These are phyloP conservation scores for Holotrichia oblita DNA, from an alignment of 1,140 invertebrate species.

Conservation along the genomic window DNA sequence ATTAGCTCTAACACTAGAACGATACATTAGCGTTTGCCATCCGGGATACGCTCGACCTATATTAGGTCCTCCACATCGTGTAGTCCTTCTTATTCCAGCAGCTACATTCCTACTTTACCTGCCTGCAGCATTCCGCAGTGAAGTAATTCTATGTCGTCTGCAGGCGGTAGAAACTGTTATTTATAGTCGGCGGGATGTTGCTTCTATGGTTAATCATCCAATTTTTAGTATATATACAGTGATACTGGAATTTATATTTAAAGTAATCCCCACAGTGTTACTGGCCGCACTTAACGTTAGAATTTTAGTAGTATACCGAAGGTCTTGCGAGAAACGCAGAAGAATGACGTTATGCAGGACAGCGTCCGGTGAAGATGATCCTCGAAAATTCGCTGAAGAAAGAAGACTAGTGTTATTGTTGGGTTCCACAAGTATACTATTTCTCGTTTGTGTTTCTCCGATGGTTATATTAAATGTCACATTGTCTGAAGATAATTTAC, in stretches of 20 bases:
- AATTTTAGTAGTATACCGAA: constrained; percentile 75
- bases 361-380: constrained; percentile 68
- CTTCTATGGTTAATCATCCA: constrained; percentile 59
- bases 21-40: constrained; percentile 85
- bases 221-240: constrained; percentile 69
- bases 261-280: constrained; percentile 73
- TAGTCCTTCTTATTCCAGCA: constrained; percentile 70
- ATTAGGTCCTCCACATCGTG: constrained; percentile 68
- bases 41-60: constrained; percentile 71
- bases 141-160: constrained; percentile 62
- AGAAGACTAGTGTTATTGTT: constrained; percentile 73
- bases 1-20: constrained; percentile 79
- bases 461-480: constrained; percentile 80
- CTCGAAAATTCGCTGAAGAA: constrained; percentile 76
- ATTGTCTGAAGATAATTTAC: constrained; percentile 70
- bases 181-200: constrained; percentile 69
- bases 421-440: constrained; percentile 77
- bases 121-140: constrained; percentile 70
- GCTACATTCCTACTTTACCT: constrained; percentile 72
- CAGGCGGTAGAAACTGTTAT: constrained; percentile 62
- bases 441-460: constrained; percentile 78
- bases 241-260: constrained; percentile 72
- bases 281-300: constrained; percentile 74
- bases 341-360: constrained; percentile 70
- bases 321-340: constrained; percentile 71